Conservation (phyloP, 2,797 vertebrate genomes). For the Pangasius sanitwongsei region DNA sequence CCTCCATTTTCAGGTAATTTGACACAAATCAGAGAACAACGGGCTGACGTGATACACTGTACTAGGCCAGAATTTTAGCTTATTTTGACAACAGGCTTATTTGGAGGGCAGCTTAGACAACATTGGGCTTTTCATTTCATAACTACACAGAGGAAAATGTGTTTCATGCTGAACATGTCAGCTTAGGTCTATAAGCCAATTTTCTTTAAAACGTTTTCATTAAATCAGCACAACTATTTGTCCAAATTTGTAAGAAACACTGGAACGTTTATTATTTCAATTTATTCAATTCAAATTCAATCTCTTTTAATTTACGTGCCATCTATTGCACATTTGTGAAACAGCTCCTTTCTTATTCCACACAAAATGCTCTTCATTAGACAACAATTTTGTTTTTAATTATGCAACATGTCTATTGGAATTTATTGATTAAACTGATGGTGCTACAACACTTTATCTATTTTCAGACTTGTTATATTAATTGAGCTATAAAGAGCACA, state of each 20-base stretch:
- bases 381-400: not conserved
- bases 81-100: not conserved
- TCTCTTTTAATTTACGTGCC: not conserved
- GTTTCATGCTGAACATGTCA: too few species aligned
- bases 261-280: not conserved
- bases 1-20: not conserved
- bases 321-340: not conserved
- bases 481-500: not conserved
- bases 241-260: not conserved
- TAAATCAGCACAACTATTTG: not conserved
- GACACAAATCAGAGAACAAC: not conserved
- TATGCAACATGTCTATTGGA: not conserved
- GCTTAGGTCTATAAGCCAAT: not conserved
- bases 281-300: not conserved
- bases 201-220: not conserved
- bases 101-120: not conserved
- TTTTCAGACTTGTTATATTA: not conserved
- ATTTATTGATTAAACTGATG: not conserved
- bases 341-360: not conserved
- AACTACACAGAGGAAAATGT: not conserved
- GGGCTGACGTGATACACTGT: not conserved
- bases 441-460: not conserved
- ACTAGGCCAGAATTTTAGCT: not conserved
- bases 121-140: not conserved
- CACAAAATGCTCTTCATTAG: not conserved